Evolutionary conservation across 1,140 invertebrate species (phyloP).

Genomic region (Drosophila nebulosa): DNA sequence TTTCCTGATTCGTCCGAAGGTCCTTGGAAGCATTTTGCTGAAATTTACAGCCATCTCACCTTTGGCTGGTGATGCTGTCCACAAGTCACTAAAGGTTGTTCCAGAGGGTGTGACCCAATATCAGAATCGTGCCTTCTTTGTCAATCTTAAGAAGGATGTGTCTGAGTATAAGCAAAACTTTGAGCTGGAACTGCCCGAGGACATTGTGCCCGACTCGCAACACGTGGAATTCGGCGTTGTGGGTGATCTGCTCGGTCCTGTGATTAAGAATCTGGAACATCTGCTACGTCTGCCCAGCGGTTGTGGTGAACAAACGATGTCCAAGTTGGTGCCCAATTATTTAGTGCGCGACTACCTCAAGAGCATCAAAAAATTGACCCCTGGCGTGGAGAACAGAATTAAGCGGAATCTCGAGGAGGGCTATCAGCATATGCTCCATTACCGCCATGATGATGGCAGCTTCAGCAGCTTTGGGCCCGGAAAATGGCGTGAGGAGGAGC

Average conservation of each 20-base stretch:
- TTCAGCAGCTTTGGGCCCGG: conserved; percentile 93
- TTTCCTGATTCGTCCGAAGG: conserved; percentile 90
- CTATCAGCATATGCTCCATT: conserved; percentile 97
- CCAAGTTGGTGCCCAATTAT: conserved; percentile 94
- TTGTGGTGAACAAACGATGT: conserved; percentile 97
- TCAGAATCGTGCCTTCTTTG: conserved; percentile 88
- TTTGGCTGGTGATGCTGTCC: conserved; percentile 87
- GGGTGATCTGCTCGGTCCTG: conserved; percentile 89
- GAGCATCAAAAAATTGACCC: conserved; percentile 72
- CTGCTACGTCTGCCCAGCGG: conserved; percentile 92
- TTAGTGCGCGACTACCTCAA: conserved; percentile 89
- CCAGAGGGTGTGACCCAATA: conserved; percentile 91
- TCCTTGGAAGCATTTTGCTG: conserved; percentile 88
- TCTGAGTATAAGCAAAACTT: conserved; percentile 83
- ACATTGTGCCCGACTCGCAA: conserved; percentile 87
- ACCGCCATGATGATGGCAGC: conserved; percentile 93
- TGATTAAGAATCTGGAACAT: conserved; percentile 88
- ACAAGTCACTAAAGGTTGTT: conserved; percentile 87
- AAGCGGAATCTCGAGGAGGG: conserved; percentile 90
- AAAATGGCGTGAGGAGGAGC: conserved; percentile 61
- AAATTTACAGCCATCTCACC: conserved; percentile 88
- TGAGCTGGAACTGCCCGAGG: conserved; percentile 86
- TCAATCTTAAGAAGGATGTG: conserved; percentile 88
- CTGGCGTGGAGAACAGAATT: conserved; percentile 86
- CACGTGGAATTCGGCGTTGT: conserved; percentile 87